Evolutionary conservation across 1,140 invertebrate genomes (phyloP), one percentile per base, ranked within the genome.

Genomic region (Eurosta solidaginis): DNA sequence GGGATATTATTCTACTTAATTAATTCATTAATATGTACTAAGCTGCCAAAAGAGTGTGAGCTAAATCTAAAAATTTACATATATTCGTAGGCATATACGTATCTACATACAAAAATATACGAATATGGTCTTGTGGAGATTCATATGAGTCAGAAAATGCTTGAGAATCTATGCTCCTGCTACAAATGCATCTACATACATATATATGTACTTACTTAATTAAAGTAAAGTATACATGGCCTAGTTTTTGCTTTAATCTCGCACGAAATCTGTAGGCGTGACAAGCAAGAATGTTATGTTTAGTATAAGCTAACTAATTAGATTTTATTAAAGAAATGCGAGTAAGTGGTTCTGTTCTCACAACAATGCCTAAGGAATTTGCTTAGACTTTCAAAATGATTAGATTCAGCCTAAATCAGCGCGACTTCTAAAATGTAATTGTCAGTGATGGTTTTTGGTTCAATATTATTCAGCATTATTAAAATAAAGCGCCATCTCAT

Each of bases 1-100:
- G 33, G 59, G 33, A 10, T 68, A 68, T 42, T 40, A 68, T 68
- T 68, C 27, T 68, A 68, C 59, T 68, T 40, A 68, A 68, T 68
- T 40, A 68, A 68, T 68, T 68, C 59, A 68, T 68, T 68, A 68
- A 68, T 68, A 20, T n/a, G 33, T 20, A 40, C 59, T 40, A 20
- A 68, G 40, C 36, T 20, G 12, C n/a, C 12, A 68, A n/a, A n/a
- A n/a, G n/a, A n/a, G n/a, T n/a, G n/a, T n/a, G n/a, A 22, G 17
- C 33, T 3, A 2, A 40, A 9, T 17, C 47, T 6, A 52, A 3
- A 52, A 22, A 10, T 14, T 10, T 47, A 47, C 45, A 47, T 47
- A 47, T 17, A 47, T n/a, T n/a, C n/a, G n/a, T n/a, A n/a, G n/a
- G n/a, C n/a, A n/a, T n/a, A n/a, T n/a, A n/a, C n/a, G n/a, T n/a